Base-by-base conservation (phyloP, 1,140 invertebrate species). In the Zaprionus taronus region DNA sequence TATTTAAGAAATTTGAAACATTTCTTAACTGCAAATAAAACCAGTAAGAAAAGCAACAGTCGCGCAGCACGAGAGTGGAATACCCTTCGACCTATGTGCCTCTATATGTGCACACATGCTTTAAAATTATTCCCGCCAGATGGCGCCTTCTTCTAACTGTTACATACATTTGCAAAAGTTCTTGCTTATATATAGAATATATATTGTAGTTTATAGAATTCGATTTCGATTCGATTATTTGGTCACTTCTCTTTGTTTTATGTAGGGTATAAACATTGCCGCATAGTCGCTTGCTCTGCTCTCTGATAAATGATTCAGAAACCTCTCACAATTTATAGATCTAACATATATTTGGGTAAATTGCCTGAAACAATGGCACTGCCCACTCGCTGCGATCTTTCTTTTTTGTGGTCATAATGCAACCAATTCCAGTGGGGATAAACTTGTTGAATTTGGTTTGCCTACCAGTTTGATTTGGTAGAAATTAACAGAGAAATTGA, bases 391-490 rank as follows among this genome's bases (percentile, higher is more conserved):
- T 62, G 17, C 17, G 12, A 47, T 20, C 41, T 17, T 47, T n/a
- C 38, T 6, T 2, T 2, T 36, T 24, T 51, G n/a, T 12, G n/a
- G n/a, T 11, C 17, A 3, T 20, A 60, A 22, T 28, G 55, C 12
- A 57, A 57, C 41, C 55, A 38, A 72, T 67, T 72, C 12, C 12
- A 24, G 17, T 61, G 11, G 36, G 24, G 5, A 34, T 56, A n/a
- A 68, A 34, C 64, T 61, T 61, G 56, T 68, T 61, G 31, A 26
- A 66, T 41, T 66, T 53, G 56, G 55, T 72, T 72, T 68, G 4
- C 34, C 51, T 22, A 44, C 5, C 5, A 38, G 22, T 28, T 51
- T 11, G 15, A 38, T 60, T 47, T 24, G 22, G 47, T 47, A 17
- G 41, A 47, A 47, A 11, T 47, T 47, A 47, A 47, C n/a, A 2